Evolutionary conservation across 2,888 invertebrate genomes (phyloP).

Genomic region (Drosophila sordidula): DNA sequence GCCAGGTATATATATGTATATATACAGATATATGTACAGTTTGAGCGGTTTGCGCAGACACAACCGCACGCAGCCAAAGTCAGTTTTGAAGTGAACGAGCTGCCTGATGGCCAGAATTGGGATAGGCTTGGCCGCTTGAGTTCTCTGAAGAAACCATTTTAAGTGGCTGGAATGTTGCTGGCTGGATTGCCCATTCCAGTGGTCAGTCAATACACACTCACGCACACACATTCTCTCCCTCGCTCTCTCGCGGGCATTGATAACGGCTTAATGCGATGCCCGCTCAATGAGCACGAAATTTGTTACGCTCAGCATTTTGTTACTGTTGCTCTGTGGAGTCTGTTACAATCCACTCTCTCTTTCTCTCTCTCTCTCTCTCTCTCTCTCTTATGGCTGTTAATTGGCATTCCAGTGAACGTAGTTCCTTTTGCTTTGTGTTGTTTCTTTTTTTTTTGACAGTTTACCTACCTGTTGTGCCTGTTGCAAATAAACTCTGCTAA

Average conservation of each 20-base stretch:
- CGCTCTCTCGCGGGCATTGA: conserved; percentile 9
- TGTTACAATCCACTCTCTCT: conserved; percentile 1
- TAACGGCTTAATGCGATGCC: conserved; percentile 28
- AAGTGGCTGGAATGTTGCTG: conserved; percentile 34
- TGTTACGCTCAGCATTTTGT: conserved; percentile 27
- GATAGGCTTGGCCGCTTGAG: conserved; percentile 36
- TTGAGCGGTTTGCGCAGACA: conserved; percentile 18
- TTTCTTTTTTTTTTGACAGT: conserved; percentile 1
- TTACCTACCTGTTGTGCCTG: conserved; percentile 28
- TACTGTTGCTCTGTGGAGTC: conserved; percentile 14
- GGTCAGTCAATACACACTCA: conserved; percentile 29
- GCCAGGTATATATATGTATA: neutral
- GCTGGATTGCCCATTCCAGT: conserved; percentile 34
- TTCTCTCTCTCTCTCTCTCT: conserved; percentile 4
- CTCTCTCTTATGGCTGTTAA: neutral
- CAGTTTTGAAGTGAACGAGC: conserved; percentile 63
- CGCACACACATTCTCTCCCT: conserved; percentile 1
- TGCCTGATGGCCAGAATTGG: conserved; percentile 12
- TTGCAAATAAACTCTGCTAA: conserved; percentile 19
- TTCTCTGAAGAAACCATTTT: conserved; percentile 26
- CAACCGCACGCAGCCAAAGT: conserved; percentile 54
- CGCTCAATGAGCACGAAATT: conserved; percentile 32
- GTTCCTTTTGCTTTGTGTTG: neutral
- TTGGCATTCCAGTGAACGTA: conserved; percentile 33
- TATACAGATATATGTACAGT: neutral